A percentile compares a stretch with the other conserved stretches of the same genome.
phyloP scores from a whole-genome alignment of 1,140 invertebrate genomes.

The Hylaeus anthracinus region DNA sequence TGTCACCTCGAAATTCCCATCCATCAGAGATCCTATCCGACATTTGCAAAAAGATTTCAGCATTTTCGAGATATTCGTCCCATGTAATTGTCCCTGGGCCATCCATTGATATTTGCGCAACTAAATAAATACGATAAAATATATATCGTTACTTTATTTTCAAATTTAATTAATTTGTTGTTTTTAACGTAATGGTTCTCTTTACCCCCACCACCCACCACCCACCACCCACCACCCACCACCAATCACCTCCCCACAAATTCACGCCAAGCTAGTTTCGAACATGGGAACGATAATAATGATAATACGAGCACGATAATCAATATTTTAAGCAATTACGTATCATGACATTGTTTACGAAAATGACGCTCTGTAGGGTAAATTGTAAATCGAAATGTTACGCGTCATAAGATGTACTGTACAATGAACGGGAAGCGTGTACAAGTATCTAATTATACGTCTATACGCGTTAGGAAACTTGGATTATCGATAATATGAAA shows the following conservation, averaged over 20 bases:
- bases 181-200: background rate
- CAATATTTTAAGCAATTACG: too few relatives aligned
- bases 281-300: background rate
- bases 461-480: background rate
- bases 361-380: background rate
- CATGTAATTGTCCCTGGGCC: conserved; percentile 76
- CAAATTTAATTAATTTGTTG: background rate
- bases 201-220: too few relatives aligned
- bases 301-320: background rate
- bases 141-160: background rate
- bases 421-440: background rate
- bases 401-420: background rate
- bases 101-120: conserved; percentile 66
- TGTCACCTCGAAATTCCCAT: conserved; percentile 74
- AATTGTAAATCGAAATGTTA: background rate
- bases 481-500: background rate
- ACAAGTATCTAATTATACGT: background rate
- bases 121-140: conserved; percentile 1
- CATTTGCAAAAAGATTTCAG: conserved; percentile 66
- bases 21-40: conserved; percentile 72
- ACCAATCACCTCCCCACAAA: background rate
- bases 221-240: too few relatives aligned
- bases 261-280: background rate
- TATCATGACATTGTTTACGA: background rate
- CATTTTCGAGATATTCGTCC: conserved; percentile 76